Evolutionary conservation across 2,113 vertebrate genomes (phyloP).

Genomic region (Rhinoptilus africanus): DNA sequence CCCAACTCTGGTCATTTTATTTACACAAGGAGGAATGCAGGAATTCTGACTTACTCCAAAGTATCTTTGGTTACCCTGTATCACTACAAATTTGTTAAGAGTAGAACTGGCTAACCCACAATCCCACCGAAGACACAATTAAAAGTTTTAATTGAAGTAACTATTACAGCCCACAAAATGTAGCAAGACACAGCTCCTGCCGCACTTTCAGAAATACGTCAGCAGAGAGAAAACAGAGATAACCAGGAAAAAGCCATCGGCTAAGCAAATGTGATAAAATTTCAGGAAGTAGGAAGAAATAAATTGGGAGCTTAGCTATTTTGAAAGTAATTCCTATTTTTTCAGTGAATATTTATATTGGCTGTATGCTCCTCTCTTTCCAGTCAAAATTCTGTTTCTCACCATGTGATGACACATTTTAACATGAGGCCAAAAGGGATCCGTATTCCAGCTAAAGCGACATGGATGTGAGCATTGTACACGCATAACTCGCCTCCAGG

Average conservation of each 20-base stretch:
- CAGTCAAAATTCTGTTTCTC: conserved; percentile 16
- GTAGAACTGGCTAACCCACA: not conserved
- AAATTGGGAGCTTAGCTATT: conserved; percentile 22
- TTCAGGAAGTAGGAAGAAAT: conserved; percentile 53
- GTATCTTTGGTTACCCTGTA: not conserved
- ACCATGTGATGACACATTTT: not conserved
- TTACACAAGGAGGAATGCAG: not conserved
- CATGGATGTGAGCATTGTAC: not conserved
- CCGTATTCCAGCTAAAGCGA: not conserved
- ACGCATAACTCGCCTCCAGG: not conserved
- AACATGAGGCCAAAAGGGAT: not conserved
- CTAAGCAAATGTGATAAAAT: not conserved
- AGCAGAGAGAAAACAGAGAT: conserved; percentile 10
- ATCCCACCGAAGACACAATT: not conserved
- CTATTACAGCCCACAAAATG: not conserved
- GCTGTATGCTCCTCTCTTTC: conserved; percentile 9
- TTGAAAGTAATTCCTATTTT: conserved; percentile 45
- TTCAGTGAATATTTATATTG: conserved; percentile 37
- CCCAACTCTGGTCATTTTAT: not conserved
- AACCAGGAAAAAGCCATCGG: not conserved
- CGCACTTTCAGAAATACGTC: not conserved
- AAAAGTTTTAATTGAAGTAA: not conserved
- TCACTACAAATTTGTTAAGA: not conserved
- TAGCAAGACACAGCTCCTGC: not conserved
- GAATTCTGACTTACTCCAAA: not conserved